These are phyloP conservation scores for Laspeyria flexula DNA, from an alignment of 2,888 invertebrate species.

Conservation along the genomic window DNA sequence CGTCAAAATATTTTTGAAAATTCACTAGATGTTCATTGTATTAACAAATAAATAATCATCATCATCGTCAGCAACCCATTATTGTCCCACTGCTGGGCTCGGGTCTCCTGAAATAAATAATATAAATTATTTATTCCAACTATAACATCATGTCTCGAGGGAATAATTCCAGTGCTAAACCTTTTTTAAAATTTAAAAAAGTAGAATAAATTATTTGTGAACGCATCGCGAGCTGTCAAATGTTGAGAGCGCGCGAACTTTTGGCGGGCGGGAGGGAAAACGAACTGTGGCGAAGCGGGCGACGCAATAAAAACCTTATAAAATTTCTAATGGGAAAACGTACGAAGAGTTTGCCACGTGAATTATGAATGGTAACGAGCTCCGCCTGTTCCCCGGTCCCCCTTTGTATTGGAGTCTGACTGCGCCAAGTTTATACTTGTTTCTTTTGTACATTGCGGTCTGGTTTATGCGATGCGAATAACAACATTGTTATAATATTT, in stretches of 20 bases:
- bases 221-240: conserved; percentile 59
- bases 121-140: neutral
- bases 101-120: neutral
- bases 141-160: conserved; percentile 17
- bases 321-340: conserved; percentile 85
- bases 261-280: conserved; percentile 59
- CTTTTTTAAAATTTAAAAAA: conserved; percentile 41
- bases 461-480: conserved; percentile 67
- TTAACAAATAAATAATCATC: too few species aligned
- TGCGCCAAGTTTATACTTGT: conserved; percentile 71
- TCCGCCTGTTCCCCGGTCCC: conserved; percentile 38
- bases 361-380: conserved; percentile 86
- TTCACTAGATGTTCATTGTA: too few species aligned
- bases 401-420: conserved; percentile 55
- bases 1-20: too few species aligned
- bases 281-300: conserved; percentile 36
- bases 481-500: conserved; percentile 72
- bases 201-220: conserved; percentile 46
- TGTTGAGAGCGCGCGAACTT: conserved; percentile 60
- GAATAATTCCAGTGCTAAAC: conserved; percentile 27
- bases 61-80: too few species aligned
- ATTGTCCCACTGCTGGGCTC: too few species aligned
- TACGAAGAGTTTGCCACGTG: conserved; percentile 80
- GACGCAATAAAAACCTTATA: conserved; percentile 83
- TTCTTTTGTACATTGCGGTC: conserved; percentile 77